phyloP scores from a whole-genome alignment of 1,140 invertebrate genomes.

The Matsumurasca onukii region DNA sequence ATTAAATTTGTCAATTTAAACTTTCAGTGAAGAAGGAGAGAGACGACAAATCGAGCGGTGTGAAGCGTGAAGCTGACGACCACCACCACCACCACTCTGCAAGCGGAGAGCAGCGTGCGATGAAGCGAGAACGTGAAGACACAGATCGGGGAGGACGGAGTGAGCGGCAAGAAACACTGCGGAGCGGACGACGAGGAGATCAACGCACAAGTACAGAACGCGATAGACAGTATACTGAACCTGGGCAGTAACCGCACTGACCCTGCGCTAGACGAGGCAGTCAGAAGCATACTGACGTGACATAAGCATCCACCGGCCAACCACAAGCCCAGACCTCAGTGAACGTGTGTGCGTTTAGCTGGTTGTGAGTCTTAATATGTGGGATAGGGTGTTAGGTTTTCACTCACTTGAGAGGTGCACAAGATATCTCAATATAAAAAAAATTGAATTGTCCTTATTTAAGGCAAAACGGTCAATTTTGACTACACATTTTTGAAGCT shows the following conservation, averaged over 20 bases:
- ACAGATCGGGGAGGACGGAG: constrained; percentile 47
- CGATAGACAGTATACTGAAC: constrained; percentile 75
- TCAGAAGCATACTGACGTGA: constrained; percentile 51
- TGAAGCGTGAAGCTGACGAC: neutral
- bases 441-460: neutral
- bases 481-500: too few species aligned
- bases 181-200: constrained; percentile 55
- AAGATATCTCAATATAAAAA: neutral
- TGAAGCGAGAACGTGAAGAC: constrained; percentile 51
- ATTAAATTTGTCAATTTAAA: neutral
- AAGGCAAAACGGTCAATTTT: too few species aligned
- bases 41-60: neutral
- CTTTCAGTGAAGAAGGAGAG: constrained; percentile 9
- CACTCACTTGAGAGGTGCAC: neutral
- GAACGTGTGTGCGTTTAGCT: too few species aligned
- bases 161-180: constrained; percentile 46
- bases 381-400: neutral
- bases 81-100: neutral
- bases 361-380: neutral
- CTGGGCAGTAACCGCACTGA: constrained; percentile 54
- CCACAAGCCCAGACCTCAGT: neutral
- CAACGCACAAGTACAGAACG: constrained; percentile 73
- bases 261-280: constrained; percentile 56
- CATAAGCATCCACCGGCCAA: constrained; percentile 9
- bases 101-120: constrained; percentile 34